Percentiles rank a stretch among this genome's conserved stretches.
Evolutionary conservation across 2,888 invertebrate genomes (phyloP).

Genomic region (Panzeria rudis): DNA sequence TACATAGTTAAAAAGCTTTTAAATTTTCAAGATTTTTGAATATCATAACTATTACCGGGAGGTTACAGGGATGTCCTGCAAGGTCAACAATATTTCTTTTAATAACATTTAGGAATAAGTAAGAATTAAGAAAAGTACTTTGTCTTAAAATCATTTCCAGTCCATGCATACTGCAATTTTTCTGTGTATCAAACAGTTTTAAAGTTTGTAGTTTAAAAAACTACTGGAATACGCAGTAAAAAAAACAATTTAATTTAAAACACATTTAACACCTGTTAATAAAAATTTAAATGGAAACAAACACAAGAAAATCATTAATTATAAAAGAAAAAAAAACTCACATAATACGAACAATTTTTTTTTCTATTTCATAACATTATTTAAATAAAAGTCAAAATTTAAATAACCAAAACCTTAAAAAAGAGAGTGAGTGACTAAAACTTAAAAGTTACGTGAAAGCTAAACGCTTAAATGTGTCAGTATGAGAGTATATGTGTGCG

Average conservation of each 20-base stretch:
- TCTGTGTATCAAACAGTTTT: no score
- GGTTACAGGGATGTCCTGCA: no score
- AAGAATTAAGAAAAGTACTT: no score
- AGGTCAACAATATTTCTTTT: no score
- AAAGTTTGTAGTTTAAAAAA: no score
- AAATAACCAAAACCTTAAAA: slow-evolving; percentile 68
- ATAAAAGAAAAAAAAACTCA: slow-evolving; percentile 27
- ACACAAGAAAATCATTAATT: slow-evolving; percentile 1
- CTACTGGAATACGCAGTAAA: no score
- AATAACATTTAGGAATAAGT: no score
- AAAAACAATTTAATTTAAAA: background rate
- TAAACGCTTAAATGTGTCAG: slow-evolving; percentile 46
- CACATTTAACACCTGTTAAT: slow-evolving; percentile 29
- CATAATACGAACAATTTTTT: slow-evolving; percentile 51
- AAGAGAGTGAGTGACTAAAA: slow-evolving; percentile 49
- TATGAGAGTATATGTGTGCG: background rate
- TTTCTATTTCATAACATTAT: slow-evolving; percentile 73
- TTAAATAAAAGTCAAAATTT: slow-evolving; percentile 62
- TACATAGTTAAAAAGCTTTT: no score
- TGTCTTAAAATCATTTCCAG: no score
- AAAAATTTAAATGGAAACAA: slow-evolving; percentile 25
- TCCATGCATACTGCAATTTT: no score
- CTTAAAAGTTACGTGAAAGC: slow-evolving; percentile 80
- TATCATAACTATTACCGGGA: no score
- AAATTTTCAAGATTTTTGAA: no score